Conservation (phyloP, 2,797 vertebrate genomes). For the Menidia menidia region DNA sequence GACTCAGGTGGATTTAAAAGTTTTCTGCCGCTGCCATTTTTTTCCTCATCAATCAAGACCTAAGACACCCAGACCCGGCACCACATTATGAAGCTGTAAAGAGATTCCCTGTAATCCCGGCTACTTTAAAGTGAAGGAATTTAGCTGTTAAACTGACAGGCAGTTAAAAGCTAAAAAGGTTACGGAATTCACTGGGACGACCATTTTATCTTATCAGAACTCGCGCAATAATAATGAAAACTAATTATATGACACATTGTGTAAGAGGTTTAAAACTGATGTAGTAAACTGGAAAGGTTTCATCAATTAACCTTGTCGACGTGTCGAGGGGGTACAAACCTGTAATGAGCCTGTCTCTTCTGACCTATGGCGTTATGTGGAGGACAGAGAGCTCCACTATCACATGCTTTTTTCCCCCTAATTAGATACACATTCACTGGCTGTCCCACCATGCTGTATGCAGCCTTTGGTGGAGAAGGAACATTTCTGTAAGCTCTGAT, state of each 20-base stretch:
- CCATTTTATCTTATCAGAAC: conserved; percentile 82
- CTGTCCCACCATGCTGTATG: conserved; percentile 35
- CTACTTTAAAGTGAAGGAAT: conserved; percentile 72
- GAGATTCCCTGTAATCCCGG: conserved; percentile 74
- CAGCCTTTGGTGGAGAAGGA: conserved; percentile 40
- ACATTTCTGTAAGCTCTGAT: conserved; percentile 51
- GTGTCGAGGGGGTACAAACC: conserved; percentile 69
- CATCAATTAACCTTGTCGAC: conserved; percentile 80
- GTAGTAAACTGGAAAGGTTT: conserved; percentile 83
- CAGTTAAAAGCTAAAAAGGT: conserved; percentile 83
- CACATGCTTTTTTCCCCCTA: conserved; percentile 58
- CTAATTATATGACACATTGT: conserved; percentile 83
- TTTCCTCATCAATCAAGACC: conserved; percentile 75
- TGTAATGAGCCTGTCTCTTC: conserved; percentile 80
- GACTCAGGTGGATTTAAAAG: conserved; percentile 70
- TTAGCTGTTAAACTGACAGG: conserved; percentile 80
- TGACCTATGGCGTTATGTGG: conserved; percentile 78
- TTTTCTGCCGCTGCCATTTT: conserved; percentile 66
- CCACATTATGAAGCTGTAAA: conserved; percentile 77
- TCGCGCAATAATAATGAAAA: conserved; percentile 81
- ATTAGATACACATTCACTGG: conserved; percentile 71
- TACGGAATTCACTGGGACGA: conserved; percentile 77
- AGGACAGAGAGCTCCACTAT: conserved; percentile 74
- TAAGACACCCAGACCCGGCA: conserved; percentile 54
- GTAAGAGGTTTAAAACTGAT: conserved; percentile 76